Evolutionary conservation across 2,888 invertebrate species (phyloP).

Genomic region (Orchestes rusci): DNA sequence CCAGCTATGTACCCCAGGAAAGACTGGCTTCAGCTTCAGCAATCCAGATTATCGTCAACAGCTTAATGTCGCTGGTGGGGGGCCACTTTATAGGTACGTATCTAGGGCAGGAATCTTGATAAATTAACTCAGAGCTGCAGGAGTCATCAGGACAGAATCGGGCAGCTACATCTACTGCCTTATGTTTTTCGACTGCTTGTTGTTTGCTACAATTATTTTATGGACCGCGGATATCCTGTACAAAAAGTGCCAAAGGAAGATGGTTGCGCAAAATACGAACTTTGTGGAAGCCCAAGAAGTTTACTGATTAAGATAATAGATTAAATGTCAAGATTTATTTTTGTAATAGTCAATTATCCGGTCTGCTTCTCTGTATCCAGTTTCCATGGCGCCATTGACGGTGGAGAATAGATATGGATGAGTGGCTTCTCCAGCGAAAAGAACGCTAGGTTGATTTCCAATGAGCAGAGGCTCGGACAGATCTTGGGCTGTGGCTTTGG

Average conservation of each 20-base stretch:
- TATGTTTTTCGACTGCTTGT: slow-evolving; percentile 54
- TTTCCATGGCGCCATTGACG: slow-evolving; percentile 51
- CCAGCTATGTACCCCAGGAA: slow-evolving; percentile 60
- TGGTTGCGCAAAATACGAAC: not conserved
- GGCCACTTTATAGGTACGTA: slow-evolving; percentile 57
- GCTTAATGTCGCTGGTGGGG: slow-evolving; percentile 52
- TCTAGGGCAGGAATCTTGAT: not conserved
- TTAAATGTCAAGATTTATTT: too few relatives aligned
- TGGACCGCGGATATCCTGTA: slow-evolving; percentile 48
- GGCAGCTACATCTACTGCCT: slow-evolving; percentile 56
- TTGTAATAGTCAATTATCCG: slow-evolving; percentile 39
- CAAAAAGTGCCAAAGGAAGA: slow-evolving; percentile 10
- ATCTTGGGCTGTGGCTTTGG: slow-evolving; percentile 47
- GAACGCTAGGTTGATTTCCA: slow-evolving; percentile 42
- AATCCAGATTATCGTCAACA: slow-evolving; percentile 63
- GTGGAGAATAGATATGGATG: slow-evolving; percentile 46
- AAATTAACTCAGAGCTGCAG: slow-evolving; percentile 31
- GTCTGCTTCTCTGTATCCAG: slow-evolving; percentile 49
- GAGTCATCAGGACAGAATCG: slow-evolving; percentile 53
- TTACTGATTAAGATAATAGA: too few relatives aligned
- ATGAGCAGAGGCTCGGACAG: slow-evolving; percentile 51
- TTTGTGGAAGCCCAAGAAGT: not conserved
- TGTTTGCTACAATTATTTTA: slow-evolving; percentile 51
- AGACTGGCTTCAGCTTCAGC: slow-evolving; percentile 60
- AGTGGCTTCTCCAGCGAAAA: slow-evolving; percentile 60